phyloP scores from a whole-genome alignment of 2,113 vertebrate genomes.

The Scomber colias region DNA sequence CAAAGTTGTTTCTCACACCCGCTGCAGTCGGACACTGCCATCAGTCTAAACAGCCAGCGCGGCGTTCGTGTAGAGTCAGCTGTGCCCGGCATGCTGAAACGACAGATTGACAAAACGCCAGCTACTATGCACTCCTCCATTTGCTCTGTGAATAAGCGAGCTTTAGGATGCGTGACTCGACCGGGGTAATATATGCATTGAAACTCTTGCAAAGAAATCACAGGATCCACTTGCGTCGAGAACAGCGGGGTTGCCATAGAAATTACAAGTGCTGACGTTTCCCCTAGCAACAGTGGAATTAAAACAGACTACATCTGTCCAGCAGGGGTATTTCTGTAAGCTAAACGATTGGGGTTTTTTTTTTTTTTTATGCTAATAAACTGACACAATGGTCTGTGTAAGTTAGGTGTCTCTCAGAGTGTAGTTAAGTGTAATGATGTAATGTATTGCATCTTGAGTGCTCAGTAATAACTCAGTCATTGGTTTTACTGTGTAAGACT shows the following conservation, averaged over 20 bases:
- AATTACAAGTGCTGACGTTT: conserved; percentile 75
- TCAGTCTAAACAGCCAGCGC: neutral
- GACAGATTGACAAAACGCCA: conserved; percentile 57
- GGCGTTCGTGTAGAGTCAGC: conserved; percentile 27
- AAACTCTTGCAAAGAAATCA: conserved; percentile 66
- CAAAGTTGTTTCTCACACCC: conserved; percentile 21
- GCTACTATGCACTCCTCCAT: conserved; percentile 35
- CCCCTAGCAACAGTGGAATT: conserved; percentile 75
- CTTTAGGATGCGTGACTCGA: conserved; percentile 48
- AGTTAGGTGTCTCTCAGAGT: conserved; percentile 9
- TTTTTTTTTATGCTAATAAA: conserved; percentile 11
- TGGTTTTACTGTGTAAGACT: too few species aligned
- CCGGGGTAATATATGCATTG: conserved; percentile 73
- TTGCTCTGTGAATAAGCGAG: conserved; percentile 47
- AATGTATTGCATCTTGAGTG: too few species aligned
- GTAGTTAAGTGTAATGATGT: neutral
- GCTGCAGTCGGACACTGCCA: conserved; percentile 29
- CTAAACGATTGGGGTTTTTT: conserved; percentile 36
- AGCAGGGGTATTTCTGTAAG: conserved; percentile 48
- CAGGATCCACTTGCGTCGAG: conserved; percentile 50
- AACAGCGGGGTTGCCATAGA: conserved; percentile 78
- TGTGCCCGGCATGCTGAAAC: conserved; percentile 60
- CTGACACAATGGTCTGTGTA: neutral
- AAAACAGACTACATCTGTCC: conserved; percentile 70
- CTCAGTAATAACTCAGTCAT: too few species aligned